phyloP scores from a whole-genome alignment of 64 coral and sea anemone species.

The Stylophora pistillata region DNA sequence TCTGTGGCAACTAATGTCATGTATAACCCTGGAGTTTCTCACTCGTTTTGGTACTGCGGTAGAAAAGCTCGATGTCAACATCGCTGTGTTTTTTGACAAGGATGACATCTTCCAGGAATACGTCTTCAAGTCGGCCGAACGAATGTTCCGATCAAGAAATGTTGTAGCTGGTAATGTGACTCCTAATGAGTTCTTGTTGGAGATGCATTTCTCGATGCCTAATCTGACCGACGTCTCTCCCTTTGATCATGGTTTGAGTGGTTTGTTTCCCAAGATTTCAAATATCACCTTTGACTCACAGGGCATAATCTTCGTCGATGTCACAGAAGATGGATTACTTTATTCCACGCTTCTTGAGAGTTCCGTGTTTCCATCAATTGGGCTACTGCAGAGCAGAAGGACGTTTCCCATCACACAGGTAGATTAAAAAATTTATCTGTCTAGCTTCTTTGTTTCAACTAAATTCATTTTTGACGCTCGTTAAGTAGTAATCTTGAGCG shows the following conservation, averaged over 20 bases:
- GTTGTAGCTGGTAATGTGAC: not conserved
- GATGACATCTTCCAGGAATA: conserved; percentile 20
- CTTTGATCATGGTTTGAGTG: not conserved
- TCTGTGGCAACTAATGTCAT: not conserved
- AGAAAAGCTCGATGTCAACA: conserved; percentile 21
- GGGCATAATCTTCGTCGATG: conserved; percentile 9
- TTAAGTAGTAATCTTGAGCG: not conserved
- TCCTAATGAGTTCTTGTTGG: not conserved
- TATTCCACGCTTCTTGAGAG: conserved; percentile 7
- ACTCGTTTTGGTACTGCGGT: not conserved
- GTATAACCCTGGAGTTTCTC: not conserved
- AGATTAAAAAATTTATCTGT: not conserved
- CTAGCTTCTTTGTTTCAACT: not conserved
- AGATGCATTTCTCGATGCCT: conserved; percentile 18
- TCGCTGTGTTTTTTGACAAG: conserved; percentile 27
- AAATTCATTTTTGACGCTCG: not conserved
- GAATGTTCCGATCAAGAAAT: not conserved
- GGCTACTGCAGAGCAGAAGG: conserved; percentile 16
- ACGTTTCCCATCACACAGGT: conserved; percentile 31
- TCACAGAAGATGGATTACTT: not conserved
- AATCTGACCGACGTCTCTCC: not conserved
- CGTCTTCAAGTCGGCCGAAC: conserved; percentile 20
- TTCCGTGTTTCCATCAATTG: not conserved
- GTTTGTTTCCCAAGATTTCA: not conserved
- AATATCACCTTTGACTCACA: not conserved